These are phyloP conservation scores for Corydoras sp. DNA, from an alignment of 2,113 vertebrate genomes.

Conservation along the genomic window DNA sequence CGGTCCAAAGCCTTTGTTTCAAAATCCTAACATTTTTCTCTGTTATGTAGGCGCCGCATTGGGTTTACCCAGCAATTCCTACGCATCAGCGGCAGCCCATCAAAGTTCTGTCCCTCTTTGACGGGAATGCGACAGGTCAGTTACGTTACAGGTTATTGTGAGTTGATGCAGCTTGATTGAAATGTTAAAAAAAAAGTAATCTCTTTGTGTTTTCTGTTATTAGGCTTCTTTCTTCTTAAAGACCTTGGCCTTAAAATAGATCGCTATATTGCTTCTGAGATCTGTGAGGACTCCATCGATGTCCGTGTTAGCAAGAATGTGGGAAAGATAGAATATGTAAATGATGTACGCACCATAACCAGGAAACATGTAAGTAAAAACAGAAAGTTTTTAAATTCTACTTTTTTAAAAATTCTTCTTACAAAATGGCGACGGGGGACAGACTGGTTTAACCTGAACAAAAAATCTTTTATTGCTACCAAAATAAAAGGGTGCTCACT, in stretches of 20 bases:
- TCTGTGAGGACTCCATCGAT: constrained; percentile 79
- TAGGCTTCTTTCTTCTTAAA: constrained; percentile 87
- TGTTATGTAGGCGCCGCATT: constrained; percentile 77
- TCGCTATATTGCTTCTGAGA: constrained; percentile 86
- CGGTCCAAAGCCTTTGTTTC: no score
- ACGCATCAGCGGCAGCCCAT: constrained; percentile 75
- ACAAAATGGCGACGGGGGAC: no score
- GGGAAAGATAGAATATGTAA: constrained; percentile 83
- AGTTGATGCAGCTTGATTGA: no score
- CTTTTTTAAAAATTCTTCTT: no score
- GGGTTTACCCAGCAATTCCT: constrained; percentile 83
- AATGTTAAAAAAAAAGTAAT: no score
- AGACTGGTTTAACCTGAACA: no score
- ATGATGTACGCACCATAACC: constrained; percentile 82
- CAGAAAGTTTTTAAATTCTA: no score
- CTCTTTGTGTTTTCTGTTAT: not conserved
- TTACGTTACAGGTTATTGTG: not conserved
- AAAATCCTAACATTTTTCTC: not conserved
- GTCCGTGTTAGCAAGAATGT: constrained; percentile 79
- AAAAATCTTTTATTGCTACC: no score
- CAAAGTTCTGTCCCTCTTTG: constrained; percentile 86
- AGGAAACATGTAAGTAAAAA: constrained; percentile 74
- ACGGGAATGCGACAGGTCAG: constrained; percentile 87
- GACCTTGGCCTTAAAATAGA: constrained; percentile 87
- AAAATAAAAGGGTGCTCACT: no score